These are phyloP conservation scores for Theonella swinhoei DNA, from an alignment of 37 sponge, comb jelly and placozoan species.

Conservation along the genomic window DNA sequence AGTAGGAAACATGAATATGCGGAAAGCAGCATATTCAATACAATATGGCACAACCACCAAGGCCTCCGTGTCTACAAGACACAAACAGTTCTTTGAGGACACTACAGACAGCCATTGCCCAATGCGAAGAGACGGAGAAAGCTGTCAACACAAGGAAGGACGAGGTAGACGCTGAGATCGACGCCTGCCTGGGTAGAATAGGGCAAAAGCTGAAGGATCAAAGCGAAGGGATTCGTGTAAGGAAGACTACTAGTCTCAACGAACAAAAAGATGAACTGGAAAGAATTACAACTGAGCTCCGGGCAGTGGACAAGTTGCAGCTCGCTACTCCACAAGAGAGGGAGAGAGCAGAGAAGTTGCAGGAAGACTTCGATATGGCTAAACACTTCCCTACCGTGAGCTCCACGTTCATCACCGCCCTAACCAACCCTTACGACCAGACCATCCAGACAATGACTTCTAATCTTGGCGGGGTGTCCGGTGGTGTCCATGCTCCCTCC, in stretches of 20 bases:
- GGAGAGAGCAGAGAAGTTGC: background rate
- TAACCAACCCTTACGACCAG: background rate
- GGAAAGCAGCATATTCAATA: too few relatives aligned
- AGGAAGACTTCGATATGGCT: background rate
- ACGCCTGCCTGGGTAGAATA: background rate
- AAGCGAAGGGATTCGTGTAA: background rate
- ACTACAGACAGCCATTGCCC: constrained; percentile 18
- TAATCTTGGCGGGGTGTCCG: constrained; percentile 5
- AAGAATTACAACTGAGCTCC: constrained; percentile 1
- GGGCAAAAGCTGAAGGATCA: background rate
- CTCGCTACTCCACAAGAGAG: constrained; percentile 6
- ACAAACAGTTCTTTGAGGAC: background rate
- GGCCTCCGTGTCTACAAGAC: background rate
- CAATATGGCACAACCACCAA: too few relatives aligned
- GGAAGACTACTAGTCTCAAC: constrained; percentile 5
- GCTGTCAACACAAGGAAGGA: constrained; percentile 6
- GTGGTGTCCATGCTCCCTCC: background rate
- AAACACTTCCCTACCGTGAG: background rate
- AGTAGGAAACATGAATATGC: too few relatives aligned
- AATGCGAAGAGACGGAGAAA: constrained; percentile 2
- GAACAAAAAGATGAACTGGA: background rate
- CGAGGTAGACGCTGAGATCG: constrained; percentile 9
- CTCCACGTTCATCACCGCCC: constrained; percentile 1
- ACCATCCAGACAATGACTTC: background rate
- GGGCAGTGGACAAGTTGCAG: constrained; percentile 14